Base-by-base conservation (phyloP, 2,888 invertebrate genomes). In the Apamea anceps region DNA sequence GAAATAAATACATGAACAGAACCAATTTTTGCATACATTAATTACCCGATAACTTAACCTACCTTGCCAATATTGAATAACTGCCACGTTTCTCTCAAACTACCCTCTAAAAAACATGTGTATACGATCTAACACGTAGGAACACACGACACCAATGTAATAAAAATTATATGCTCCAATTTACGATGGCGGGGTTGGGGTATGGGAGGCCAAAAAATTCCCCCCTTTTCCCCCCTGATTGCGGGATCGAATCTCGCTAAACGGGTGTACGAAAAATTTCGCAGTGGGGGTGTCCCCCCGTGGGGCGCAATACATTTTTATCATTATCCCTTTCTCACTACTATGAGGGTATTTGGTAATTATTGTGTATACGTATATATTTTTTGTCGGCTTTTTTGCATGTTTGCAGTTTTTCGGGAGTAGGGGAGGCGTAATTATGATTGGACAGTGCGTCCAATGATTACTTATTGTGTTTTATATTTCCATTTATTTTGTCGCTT, bases 161-260 rank as follows among this genome's bases (percentile, higher is more conserved):
- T 97, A 97, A 97, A 97, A 97, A 97, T 97, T 97, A 97, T 97
- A 97, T 96, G 96, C 96, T 96, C 96, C 97, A 96, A 97, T 97
- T 97, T 97, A 96, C 96, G 96, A 96, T 92, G 94, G 89, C 83
- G 89, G 91, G 91, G 91, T 88, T 81, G 90, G 87, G 82, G 80
- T 77, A 32, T 88, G 93, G 94, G 94, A 92, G 92, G 90, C 94
- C 93, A 93, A 95, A 96, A 96, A 95, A 93, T 93, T 82, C 94
- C 95, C 93, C 95, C 95, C 92, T 81, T 75, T 86, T 73, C 87
- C 94, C 93, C 95, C 95, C 95, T 95, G 96, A 96, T 96, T 96
- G 96, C 95, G 96, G 96, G 96, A 96, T 96, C 96, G 96, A 95
- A 96, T 96, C 96, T 95, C 96, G 95, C 96, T 96, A 96, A 96